Evolutionary conservation across 2,888 invertebrate species (phyloP).

Genomic region (Caenorhabditis sinica): DNA sequence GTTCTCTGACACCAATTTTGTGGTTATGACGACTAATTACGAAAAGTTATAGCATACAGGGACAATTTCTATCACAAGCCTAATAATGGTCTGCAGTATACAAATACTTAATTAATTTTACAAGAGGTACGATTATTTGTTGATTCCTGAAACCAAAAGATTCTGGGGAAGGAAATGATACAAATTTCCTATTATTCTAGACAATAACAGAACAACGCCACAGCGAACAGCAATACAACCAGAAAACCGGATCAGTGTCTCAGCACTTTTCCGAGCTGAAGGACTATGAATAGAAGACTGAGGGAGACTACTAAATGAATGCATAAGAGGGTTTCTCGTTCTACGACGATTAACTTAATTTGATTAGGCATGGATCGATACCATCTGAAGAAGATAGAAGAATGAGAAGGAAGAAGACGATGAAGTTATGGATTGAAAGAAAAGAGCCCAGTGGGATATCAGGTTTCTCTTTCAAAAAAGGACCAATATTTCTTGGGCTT

Average conservation of each 20-base stretch:
- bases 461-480: conserved; percentile 38
- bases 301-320: background rate
- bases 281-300: background rate
- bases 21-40: too few relatives aligned
- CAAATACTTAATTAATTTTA: too few relatives aligned
- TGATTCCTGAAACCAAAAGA: background rate
- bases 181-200: conserved; percentile 2
- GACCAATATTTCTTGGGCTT: conserved; percentile 38
- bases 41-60: too few relatives aligned
- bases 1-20: too few relatives aligned
- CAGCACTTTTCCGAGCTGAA: conserved; percentile 22
- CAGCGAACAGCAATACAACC: conserved; percentile 1
- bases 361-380: conserved; percentile 27
- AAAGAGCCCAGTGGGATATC: conserved; percentile 48
- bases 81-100: too few relatives aligned
- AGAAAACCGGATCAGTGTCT: conserved; percentile 39
- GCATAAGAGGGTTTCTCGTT: conserved; percentile 9
- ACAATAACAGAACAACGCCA: conserved; percentile 9
- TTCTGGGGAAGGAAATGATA: background rate
- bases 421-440: conserved; percentile 20
- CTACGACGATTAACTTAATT: conserved; percentile 31
- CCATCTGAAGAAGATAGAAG: conserved; percentile 10
- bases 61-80: too few relatives aligned
- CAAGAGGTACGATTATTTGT: too few relatives aligned
- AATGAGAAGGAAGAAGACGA: background rate